These are phyloP conservation scores for Pyxicephalus adspersus DNA, from an alignment of 2,113 vertebrate genomes.

Conservation along the genomic window DNA sequence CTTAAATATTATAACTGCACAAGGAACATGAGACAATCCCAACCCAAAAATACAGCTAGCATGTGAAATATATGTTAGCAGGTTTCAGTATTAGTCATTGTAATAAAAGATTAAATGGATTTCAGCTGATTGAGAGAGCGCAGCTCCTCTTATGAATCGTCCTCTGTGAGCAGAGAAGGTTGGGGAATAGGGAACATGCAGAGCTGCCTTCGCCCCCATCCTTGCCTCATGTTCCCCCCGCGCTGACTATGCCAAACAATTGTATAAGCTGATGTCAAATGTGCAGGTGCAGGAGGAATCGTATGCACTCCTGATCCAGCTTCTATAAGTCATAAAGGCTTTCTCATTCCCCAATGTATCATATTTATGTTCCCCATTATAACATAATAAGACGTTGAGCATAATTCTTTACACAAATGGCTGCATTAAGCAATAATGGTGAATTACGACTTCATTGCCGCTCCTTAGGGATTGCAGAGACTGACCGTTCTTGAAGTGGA, in stretches of 20 bases:
- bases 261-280: constrained; percentile 40
- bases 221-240: neutral
- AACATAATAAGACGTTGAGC: constrained; percentile 47
- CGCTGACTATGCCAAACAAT: constrained; percentile 1
- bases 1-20: too few species aligned
- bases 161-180: neutral
- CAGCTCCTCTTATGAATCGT: constrained; percentile 20
- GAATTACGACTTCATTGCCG: constrained; percentile 51
- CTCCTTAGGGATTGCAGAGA: constrained; percentile 28
- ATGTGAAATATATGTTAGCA: constrained; percentile 13
- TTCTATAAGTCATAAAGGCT: constrained; percentile 15
- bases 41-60: too few species aligned
- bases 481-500: neutral
- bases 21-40: too few species aligned
- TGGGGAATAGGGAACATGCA: constrained; percentile 4
- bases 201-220: neutral
- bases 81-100: constrained; percentile 24
- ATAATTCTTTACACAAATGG: constrained; percentile 45
- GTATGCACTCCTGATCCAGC: neutral
- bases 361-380: constrained; percentile 27
- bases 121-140: constrained; percentile 24
- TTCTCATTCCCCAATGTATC: constrained; percentile 51
- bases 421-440: constrained; percentile 46
- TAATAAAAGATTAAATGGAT: constrained; percentile 36
- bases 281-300: constrained; percentile 33